These are phyloP conservation scores for Hymenochirus boettgeri DNA, from an alignment of 2,113 vertebrate genomes.

Conservation along the genomic window DNA sequence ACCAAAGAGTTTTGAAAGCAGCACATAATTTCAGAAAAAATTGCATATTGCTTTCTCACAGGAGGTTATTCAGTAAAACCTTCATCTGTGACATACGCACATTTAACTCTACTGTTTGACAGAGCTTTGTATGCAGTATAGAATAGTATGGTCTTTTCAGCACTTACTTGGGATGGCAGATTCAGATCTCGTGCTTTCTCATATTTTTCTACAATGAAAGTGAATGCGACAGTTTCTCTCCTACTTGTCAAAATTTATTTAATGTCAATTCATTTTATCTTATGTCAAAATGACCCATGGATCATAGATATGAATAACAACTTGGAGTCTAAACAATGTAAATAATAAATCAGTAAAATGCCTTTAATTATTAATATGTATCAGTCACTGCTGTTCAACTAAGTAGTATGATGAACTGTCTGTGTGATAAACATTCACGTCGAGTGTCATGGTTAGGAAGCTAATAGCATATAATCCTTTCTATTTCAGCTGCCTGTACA, in stretches of 20 bases:
- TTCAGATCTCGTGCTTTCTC: neutral
- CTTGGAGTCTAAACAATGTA: constrained; percentile 5
- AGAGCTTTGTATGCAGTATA: too few species aligned
- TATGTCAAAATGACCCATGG: neutral
- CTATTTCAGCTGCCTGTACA: too few species aligned
- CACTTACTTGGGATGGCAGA: neutral
- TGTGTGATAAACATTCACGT: too few species aligned
- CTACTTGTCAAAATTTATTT: neutral
- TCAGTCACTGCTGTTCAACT: neutral
- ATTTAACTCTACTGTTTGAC: too few species aligned
- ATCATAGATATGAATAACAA: neutral
- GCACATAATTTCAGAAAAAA: neutral
- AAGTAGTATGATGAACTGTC: too few species aligned
- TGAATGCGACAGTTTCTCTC: neutral
- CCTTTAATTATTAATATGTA: constrained; percentile 3
- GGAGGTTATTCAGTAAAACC: neutral
- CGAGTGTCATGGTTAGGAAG: too few species aligned
- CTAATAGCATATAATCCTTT: too few species aligned
- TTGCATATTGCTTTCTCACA: constrained; percentile 9
- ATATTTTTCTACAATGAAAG: neutral
- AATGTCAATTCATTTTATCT: neutral
- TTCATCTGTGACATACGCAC: constrained; percentile 2
- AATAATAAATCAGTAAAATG: constrained; percentile 22
- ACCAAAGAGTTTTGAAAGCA: constrained; percentile 1
- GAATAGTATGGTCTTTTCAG: neutral